These are phyloP conservation scores for Stegodyphus mimosarum DNA, from an alignment of 1,140 invertebrate species.

Conservation along the genomic window DNA sequence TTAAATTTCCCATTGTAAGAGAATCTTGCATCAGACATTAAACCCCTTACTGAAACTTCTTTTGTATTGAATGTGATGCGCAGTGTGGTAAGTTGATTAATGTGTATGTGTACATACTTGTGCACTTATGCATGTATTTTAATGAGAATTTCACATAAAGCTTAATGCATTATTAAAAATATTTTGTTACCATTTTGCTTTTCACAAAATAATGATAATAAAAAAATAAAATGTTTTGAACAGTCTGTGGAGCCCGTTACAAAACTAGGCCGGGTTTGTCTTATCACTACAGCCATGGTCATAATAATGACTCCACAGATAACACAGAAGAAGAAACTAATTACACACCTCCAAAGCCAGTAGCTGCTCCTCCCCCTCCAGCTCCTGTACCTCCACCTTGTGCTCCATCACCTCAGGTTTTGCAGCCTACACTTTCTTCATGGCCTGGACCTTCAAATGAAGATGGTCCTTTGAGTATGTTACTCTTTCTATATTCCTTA, in stretches of 20 bases:
- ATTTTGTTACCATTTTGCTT: no score
- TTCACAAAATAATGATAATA: background rate
- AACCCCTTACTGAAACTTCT: no score
- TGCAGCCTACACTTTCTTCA: constrained; percentile 51
- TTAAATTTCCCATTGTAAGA: no score
- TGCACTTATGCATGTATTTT: no score
- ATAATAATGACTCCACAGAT: constrained; percentile 75
- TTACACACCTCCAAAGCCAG: constrained; percentile 63
- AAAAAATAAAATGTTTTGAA: constrained; percentile 65
- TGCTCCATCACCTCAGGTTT: constrained; percentile 32
- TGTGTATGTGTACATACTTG: no score
- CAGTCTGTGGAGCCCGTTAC: constrained; percentile 96
- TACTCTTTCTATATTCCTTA: background rate
- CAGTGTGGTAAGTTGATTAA: no score
- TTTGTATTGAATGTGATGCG: no score
- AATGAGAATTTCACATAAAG: no score
- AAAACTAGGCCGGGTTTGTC: constrained; percentile 96
- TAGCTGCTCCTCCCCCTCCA: constrained; percentile 46
- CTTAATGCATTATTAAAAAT: no score
- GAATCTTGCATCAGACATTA: no score
- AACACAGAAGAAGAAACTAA: constrained; percentile 62
- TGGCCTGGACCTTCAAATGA: constrained; percentile 51
- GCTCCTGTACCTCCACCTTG: constrained; percentile 10
- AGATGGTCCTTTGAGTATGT: constrained; percentile 56
- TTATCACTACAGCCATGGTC: constrained; percentile 97